Evolutionary conservation across 2,113 vertebrate species (phyloP), one percentile per base, ranked within the genome.

Genomic region (Scortum barcoo): DNA sequence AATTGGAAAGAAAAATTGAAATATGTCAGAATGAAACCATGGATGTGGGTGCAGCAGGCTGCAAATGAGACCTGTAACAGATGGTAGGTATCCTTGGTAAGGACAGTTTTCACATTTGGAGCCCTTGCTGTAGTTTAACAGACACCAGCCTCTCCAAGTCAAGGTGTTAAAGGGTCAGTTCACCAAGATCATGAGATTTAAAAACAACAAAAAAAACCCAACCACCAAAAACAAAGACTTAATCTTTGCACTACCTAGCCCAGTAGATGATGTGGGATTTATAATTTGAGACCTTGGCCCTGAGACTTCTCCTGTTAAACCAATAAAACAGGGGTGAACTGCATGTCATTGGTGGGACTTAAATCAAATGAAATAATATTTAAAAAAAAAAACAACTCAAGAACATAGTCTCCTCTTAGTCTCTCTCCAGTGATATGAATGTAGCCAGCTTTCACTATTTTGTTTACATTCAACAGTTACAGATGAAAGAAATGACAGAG

Each of bases 61-160:
- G 50, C 28, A 63, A 58, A 87, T 79, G 83, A 84, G 69, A 76
- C 76, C 85, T 77, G 56, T 74, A 76, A 85, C 53, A 72, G 77
- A 81, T 48, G 67, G 68, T 62, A 50, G 62, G 80, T 67, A 13
- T 88, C 77, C 76, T 84, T 69, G 66, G 72, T 72, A 33, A 80
- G 79, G 84, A 81, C 80, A n/a, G 53, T 51, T 82, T 78, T 81
- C 46, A 79, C 65, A 83, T 73, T 86, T 50, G 48, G 68, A 84
- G 87, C 73, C 81, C 81, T 89, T 78, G 70, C 70, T 85, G 66
- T 75, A 79, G 62, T 72, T 86, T 14, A 74, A 67, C 60, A 81
- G 71, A 89, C 87, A 77, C 75, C 85, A 83, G 75, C 73, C 76
- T 79, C 61, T 82, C 54, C 22, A 44, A 17, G 33, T 33, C 24